Evolutionary conservation across 1,140 invertebrate genomes (phyloP), one percentile per base, ranked within the genome.

Genomic region (Heliconius hewitsoni): DNA sequence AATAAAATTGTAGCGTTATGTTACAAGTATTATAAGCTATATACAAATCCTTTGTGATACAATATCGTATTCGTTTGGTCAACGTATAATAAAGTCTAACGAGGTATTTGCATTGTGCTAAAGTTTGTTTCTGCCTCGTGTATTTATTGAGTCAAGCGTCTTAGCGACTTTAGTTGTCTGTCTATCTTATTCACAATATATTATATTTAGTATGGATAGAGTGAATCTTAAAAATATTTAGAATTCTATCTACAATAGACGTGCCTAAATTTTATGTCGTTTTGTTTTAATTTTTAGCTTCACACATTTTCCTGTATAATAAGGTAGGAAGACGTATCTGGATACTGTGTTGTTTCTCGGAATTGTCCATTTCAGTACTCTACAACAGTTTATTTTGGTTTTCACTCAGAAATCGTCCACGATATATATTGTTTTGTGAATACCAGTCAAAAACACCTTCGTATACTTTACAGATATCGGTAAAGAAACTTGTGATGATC

Each of bases 61-160:
- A 23, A 60, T 23, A 60, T 60, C 57, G 23, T 60, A 60, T 46
- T 60, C n/a, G 57, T 60, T 23, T 60, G 57, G 57, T 60, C 57
- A 60, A 60, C 57, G 9, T 60, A 27, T 13, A 60, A 60, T 60
- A 60, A 27, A 27, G 23, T 60, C 57, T 60, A 60, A 60, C 57
- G 57, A 60, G 57, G 8, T 60, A 60, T 23, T 60, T 60, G 8
- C 57, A 60, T 60, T 60, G 57, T 60, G 27, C 57, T 60, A 27
- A 46, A 46, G 42, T 46, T 5, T 16, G 42, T 16, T 23, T 60
- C 55, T 60, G 55, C 55, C 55, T 60, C 55, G 8, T 57, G 55
- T 57, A 57, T 57, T 9, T 60, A 60, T 66, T 6, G 60, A 37
- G 0, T 37, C 34, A 4, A 37, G 34, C 34, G 34, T 37, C 6